Evolutionary conservation across 2,113 vertebrate genomes (phyloP).

Genomic region (Numenius arquata): DNA sequence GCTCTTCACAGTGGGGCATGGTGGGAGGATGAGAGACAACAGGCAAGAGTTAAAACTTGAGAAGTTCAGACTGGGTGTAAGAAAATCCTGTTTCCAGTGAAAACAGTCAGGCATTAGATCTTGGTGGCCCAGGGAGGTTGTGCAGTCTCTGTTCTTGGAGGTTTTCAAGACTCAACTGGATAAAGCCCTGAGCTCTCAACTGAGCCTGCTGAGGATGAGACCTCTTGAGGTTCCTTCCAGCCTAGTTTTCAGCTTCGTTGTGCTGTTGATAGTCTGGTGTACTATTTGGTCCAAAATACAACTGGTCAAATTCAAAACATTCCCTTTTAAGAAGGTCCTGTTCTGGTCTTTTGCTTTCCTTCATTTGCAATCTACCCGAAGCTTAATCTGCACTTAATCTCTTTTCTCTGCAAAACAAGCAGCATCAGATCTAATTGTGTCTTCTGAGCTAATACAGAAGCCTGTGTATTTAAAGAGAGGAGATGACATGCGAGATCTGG

Average conservation of each 20-base stretch:
- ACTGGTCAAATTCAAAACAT: background rate
- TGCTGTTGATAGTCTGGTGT: background rate
- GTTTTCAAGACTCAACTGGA: background rate
- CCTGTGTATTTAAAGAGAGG: background rate
- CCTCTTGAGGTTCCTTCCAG: background rate
- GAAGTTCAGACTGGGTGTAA: background rate
- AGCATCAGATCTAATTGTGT: conserved; percentile 36
- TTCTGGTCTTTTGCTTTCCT: conserved; percentile 1
- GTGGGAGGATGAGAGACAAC: background rate
- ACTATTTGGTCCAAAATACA: background rate
- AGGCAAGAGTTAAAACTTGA: background rate
- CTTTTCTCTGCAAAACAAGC: conserved; percentile 36
- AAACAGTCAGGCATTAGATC: background rate
- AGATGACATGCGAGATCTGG: background rate
- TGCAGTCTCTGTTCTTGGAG: background rate
- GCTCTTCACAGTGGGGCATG: background rate
- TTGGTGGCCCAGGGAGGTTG: background rate
- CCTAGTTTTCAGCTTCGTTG: background rate
- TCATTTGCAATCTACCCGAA: background rate
- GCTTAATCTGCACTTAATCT: conserved; percentile 28
- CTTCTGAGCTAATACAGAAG: conserved; percentile 31
- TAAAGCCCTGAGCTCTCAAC: background rate
- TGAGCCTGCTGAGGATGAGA: background rate
- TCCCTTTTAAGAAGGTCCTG: background rate
- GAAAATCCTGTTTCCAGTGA: background rate